Evolutionary conservation across 2,797 vertebrate species (phyloP).

Genomic region (Okamejei kenojei): DNA sequence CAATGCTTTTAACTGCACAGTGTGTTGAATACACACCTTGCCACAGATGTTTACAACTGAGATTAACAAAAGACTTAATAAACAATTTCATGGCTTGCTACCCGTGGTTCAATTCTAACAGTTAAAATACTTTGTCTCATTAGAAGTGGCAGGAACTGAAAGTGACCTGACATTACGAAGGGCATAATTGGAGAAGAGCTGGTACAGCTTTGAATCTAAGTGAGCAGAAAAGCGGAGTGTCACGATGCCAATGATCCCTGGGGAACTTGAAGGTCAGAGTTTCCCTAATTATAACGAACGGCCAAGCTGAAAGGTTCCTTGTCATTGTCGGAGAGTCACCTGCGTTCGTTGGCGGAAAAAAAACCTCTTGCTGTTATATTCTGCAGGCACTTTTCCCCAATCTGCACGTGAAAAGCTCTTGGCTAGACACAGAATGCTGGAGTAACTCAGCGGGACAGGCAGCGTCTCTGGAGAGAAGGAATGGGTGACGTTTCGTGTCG

Average conservation of each 20-base stretch:
- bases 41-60: not conserved
- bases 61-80: constrained; percentile 25
- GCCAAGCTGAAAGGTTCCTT: constrained; percentile 2
- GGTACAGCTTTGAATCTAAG: not conserved
- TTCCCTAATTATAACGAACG: not conserved
- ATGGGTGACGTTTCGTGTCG: no score
- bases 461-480: no score
- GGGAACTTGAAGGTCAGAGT: not conserved
- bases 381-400: not conserved
- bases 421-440: no score
- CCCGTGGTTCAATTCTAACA: not conserved
- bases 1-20: not conserved
- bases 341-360: not conserved
- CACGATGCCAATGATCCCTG: not conserved
- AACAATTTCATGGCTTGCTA: constrained; percentile 10
- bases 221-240: not conserved
- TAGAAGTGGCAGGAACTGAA: not conserved
- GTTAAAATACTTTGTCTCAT: not conserved
- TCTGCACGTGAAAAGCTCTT: not conserved
- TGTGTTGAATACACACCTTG: constrained; percentile 1
- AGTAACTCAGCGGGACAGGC: no score
- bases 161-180: not conserved
- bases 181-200: constrained; percentile 1
- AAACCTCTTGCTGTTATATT: not conserved
- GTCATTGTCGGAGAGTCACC: not conserved